Percentiles rank a stretch among this genome's conserved stretches.
These are phyloP conservation scores for Brachionus paranguensis DNA, from an alignment of 1,140 invertebrate genomes.

Conservation along the genomic window DNA sequence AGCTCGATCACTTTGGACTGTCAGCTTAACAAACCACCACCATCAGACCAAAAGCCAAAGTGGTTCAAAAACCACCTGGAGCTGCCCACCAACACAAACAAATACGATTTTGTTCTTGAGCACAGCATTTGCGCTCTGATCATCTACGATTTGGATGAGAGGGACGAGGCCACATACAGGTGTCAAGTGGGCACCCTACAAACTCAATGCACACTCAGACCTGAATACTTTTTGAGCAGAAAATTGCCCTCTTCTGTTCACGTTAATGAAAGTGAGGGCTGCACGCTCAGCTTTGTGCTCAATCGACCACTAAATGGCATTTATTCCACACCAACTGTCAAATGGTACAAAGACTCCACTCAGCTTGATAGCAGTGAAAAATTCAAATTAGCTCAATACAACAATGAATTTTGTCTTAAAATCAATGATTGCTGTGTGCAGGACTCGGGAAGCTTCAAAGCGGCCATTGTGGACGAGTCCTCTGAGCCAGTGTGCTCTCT, in stretches of 20 bases:
- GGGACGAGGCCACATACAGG: background rate
- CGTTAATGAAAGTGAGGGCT: background rate
- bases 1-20: background rate
- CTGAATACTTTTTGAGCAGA: background rate
- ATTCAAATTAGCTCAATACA: background rate
- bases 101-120: slow-evolving; percentile 29
- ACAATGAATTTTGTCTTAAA: background rate
- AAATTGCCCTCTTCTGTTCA: background rate
- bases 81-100: background rate
- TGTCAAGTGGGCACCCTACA: background rate
- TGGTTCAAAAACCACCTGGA: slow-evolving; percentile 36
- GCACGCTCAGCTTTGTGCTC: background rate
- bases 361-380: background rate
- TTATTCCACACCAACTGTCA: background rate
- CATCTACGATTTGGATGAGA: slow-evolving; percentile 28
- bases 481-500: background rate
- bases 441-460: background rate
- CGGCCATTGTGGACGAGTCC: background rate
- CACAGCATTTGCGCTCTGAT: slow-evolving; percentile 33
- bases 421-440: background rate
- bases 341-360: slow-evolving; percentile 15
- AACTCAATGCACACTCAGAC: slow-evolving; percentile 18
- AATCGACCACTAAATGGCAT: background rate
- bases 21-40: slow-evolving; percentile 5
- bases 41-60: background rate